Evolutionary conservation across 1,140 invertebrate species (phyloP).

Genomic region (Thaumetopoea pityocampa): DNA sequence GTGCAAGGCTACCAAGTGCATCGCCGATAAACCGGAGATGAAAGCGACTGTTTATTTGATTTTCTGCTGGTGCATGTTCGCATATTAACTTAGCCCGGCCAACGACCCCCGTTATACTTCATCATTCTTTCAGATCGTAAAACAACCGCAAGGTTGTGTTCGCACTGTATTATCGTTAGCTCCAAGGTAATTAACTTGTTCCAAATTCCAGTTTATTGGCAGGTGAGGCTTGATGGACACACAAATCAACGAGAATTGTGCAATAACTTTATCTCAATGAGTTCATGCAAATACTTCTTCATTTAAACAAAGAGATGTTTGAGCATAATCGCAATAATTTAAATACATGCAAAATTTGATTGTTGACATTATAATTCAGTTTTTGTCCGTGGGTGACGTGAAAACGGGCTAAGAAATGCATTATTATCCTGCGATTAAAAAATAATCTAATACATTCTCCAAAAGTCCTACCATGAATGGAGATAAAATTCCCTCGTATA

Average conservation of each 20-base stretch:
- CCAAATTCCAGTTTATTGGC: slow-evolving; percentile 15
- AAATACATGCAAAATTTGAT: too few species aligned
- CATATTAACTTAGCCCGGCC: slow-evolving; percentile 56
- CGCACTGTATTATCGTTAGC: slow-evolving; percentile 9
- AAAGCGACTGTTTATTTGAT: slow-evolving; percentile 73
- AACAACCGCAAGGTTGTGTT: slow-evolving; percentile 22
- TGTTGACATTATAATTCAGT: too few species aligned
- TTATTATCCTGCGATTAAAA: too few species aligned
- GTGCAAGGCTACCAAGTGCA: slow-evolving; percentile 69
- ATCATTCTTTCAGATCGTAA: slow-evolving; percentile 36
- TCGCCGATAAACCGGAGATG: slow-evolving; percentile 68
- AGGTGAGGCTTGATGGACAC: slow-evolving; percentile 15
- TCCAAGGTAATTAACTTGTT: slow-evolving; percentile 13
- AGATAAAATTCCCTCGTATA: too few species aligned
- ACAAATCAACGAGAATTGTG: neutral
- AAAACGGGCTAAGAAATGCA: too few species aligned
- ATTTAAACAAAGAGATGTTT: slow-evolving; percentile 58
- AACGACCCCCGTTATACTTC: slow-evolving; percentile 38
- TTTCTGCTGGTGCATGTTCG: slow-evolving; percentile 49
- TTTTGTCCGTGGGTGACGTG: too few species aligned
- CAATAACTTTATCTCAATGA: slow-evolving; percentile 1
- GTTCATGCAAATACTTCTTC: slow-evolving; percentile 13
- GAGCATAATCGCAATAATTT: too few species aligned
- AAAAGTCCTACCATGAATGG: too few species aligned
- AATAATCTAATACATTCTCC: too few species aligned